Base-by-base conservation (phyloP, 2,797 vertebrate species). In the Platyrinchus mystaceus region DNA sequence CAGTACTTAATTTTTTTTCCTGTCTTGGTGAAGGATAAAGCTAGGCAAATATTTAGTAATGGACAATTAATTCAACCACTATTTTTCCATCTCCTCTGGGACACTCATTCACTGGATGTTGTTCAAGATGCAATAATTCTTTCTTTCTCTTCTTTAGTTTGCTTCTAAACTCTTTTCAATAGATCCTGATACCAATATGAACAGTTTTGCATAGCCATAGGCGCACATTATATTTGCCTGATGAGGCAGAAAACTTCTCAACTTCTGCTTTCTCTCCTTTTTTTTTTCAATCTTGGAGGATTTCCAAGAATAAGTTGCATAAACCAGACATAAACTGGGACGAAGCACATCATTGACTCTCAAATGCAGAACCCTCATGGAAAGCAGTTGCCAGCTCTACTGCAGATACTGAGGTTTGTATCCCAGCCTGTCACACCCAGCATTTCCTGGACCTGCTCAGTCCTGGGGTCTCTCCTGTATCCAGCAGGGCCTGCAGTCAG, bases 21-120 rank as follows among this genome's bases (percentile, higher is more conserved):
- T 39, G 21, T n/a, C 64, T 64, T 64, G 9, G 14, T 88, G 34
- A 87, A 80, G 53, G 24, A 83, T 83, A 91, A 87, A 89, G 44
- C 24, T 86, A 43, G 64, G 53, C 32, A 95, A 94, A 93, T 94
- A 91, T 63, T 83, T 81, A 70, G 63, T 46, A 87, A 89, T 7
- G 19, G 81, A 60, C 87, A 94, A 92, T 89, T 87, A 91, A 94
- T 87, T 93, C 68, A 74, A 47, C 24, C 20, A 58, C n/a, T 89
- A 77, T 26, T 94, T 92, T 84, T 80, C 46, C 52, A n/a, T 85
- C 50, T 56, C 73, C 71, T 75, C 58, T 26, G 62, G 84, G 83
- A 75, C 49, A 81, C 22, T 85, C 18, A 59, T 52, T 79, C 46
- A 28, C 41, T 53, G 50, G 34, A 84, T 64, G 23, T 50, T 87